Conservation (phyloP, 2,113 vertebrate genomes). For the Rostratula benghalensis region DNA sequence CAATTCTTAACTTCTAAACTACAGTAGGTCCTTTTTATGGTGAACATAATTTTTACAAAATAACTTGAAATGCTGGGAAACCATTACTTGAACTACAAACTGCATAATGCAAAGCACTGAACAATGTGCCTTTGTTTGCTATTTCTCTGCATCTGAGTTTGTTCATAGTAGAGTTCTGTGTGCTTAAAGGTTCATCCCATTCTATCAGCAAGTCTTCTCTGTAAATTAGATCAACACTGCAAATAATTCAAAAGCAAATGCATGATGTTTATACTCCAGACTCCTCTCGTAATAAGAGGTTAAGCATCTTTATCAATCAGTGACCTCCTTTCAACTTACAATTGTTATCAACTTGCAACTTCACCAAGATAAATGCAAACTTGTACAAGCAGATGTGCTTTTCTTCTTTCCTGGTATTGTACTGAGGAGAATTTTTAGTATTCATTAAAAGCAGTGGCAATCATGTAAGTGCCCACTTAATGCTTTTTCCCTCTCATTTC, state of each 20-base stretch:
- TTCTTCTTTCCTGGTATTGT: not conserved
- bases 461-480: conserved; percentile 70
- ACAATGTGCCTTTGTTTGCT: not conserved
- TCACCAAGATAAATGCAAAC: not conserved
- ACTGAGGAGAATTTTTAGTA: conserved; percentile 34
- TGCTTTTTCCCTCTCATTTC: conserved; percentile 47
- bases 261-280: not conserved
- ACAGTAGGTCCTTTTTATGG: conserved; percentile 26
- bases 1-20: conserved; percentile 41
- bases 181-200: not conserved
- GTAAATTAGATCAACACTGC: not conserved
- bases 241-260: conserved; percentile 5
- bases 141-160: not conserved
- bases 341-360: not conserved
- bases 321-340: not conserved
- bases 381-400: not conserved
- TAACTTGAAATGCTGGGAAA: not conserved
- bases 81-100: not conserved
- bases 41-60: conserved; percentile 2
- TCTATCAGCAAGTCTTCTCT: not conserved
- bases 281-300: not conserved
- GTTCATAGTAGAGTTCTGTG: not conserved
- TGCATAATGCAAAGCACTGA: not conserved
- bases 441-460: conserved; percentile 56
- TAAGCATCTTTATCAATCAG: not conserved